These are phyloP conservation scores for Himantopus leucocephalus DNA, from an alignment of 2,113 vertebrate genomes.

Conservation along the genomic window DNA sequence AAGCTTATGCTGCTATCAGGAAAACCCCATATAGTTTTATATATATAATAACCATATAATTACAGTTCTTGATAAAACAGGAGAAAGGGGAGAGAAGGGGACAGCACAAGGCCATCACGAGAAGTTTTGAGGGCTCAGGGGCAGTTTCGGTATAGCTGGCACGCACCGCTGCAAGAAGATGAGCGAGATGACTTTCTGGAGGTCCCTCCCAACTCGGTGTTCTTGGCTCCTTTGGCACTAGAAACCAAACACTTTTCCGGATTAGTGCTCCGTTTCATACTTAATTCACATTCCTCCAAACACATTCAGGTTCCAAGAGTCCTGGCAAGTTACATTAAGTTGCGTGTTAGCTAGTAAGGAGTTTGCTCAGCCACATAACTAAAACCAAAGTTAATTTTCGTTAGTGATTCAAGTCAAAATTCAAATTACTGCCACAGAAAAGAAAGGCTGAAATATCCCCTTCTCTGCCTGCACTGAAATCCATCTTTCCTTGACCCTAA, in stretches of 20 bases:
- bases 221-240: background rate
- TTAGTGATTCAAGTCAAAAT: background rate
- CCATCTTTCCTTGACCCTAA: background rate
- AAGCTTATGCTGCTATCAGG: background rate
- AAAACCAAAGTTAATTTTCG: background rate
- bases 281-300: background rate
- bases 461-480: background rate
- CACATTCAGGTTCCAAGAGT: background rate
- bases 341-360: background rate
- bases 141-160: accelerated
- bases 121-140: background rate
- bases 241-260: background rate
- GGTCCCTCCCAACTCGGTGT: background rate
- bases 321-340: background rate
- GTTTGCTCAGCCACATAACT: background rate
- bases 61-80: background rate
- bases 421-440: background rate
- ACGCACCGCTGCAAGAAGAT: background rate
- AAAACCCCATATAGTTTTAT: background rate
- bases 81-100: background rate
- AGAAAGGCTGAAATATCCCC: background rate
- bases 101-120: background rate
- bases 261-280: background rate
- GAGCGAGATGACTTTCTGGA: background rate
- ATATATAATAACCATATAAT: background rate